Evolutionary conservation across 2,797 vertebrate genomes (phyloP).

Genomic region (Sebastes itinus): DNA sequence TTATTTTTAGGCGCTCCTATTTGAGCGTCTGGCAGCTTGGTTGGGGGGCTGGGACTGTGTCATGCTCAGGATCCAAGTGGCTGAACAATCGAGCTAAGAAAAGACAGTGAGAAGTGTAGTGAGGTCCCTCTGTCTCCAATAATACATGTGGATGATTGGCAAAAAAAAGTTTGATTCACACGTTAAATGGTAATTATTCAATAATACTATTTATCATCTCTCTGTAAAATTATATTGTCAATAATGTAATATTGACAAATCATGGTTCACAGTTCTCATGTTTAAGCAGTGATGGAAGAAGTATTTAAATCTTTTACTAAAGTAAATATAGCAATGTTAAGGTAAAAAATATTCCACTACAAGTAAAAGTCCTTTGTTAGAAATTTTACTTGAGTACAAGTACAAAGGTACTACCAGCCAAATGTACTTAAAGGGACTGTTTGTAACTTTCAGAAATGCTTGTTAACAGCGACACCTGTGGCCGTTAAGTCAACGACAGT

Average conservation of each 20-base stretch:
- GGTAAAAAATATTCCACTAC: not conserved
- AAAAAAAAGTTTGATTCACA: not conserved
- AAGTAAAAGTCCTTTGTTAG: not conserved
- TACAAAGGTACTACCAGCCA: not conserved
- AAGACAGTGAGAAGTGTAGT: conserved; percentile 60
- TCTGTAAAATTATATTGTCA: not conserved
- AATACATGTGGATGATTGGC: not conserved
- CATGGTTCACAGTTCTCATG: not conserved
- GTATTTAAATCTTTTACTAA: too few species aligned
- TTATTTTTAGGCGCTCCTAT: conserved; percentile 86
- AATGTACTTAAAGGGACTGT: not conserved
- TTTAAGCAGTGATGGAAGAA: not conserved
- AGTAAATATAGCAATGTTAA: not conserved
- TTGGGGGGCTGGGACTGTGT: conserved; percentile 55
- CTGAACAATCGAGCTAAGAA: conserved; percentile 73
- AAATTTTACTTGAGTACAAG: not conserved
- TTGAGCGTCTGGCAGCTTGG: conserved; percentile 46
- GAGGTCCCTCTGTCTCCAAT: not conserved
- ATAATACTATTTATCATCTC: not conserved
- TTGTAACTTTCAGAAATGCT: too few species aligned
- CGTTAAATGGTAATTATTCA: not conserved
- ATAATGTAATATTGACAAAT: not conserved
- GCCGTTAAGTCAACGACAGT: too few species aligned
- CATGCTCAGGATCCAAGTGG: conserved; percentile 48
- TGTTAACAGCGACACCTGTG: not conserved